These are phyloP conservation scores for Stenichneumon culpator DNA, from an alignment of 2,888 invertebrate genomes.

Conservation along the genomic window DNA sequence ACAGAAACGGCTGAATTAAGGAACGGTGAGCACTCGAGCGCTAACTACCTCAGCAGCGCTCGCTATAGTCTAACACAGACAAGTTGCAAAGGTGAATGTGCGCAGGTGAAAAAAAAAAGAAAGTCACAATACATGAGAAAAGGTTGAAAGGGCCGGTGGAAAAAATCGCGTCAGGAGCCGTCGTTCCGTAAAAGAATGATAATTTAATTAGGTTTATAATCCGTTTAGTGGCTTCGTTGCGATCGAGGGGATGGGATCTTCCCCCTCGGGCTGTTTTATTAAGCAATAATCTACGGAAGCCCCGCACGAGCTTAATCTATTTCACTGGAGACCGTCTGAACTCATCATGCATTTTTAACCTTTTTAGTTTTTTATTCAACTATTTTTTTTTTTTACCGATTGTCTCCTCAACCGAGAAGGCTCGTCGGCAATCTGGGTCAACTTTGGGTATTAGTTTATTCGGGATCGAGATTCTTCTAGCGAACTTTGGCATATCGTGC, in stretches of 20 bases:
- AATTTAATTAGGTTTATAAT: slow-evolving; percentile 82
- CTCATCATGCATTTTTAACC: slow-evolving; percentile 17
- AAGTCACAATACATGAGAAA: slow-evolving; percentile 40
- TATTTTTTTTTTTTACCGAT: neutral
- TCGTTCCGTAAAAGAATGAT: slow-evolving; percentile 77
- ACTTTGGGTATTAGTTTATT: neutral
- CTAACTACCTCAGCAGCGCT: too few species aligned
- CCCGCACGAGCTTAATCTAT: slow-evolving; percentile 67
- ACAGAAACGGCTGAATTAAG: too few species aligned
- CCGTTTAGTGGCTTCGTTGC: slow-evolving; percentile 79
- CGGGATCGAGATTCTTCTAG: neutral
- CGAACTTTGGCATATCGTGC: neutral
- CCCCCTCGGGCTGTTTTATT: slow-evolving; percentile 77
- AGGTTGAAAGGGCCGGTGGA: slow-evolving; percentile 66
- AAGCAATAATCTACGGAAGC: slow-evolving; percentile 81
- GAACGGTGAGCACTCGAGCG: too few species aligned
- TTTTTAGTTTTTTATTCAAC: neutral
- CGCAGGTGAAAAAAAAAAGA: slow-evolving; percentile 27
- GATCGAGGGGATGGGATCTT: slow-evolving; percentile 62
- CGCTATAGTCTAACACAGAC: neutral
- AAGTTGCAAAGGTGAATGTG: neutral
- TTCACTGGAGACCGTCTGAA: slow-evolving; percentile 33
- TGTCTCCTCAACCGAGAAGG: neutral
- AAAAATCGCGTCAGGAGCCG: slow-evolving; percentile 78
- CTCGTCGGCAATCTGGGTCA: neutral